phyloP scores from a whole-genome alignment of 2,797 vertebrate genomes.

The Scleropages formosus region DNA sequence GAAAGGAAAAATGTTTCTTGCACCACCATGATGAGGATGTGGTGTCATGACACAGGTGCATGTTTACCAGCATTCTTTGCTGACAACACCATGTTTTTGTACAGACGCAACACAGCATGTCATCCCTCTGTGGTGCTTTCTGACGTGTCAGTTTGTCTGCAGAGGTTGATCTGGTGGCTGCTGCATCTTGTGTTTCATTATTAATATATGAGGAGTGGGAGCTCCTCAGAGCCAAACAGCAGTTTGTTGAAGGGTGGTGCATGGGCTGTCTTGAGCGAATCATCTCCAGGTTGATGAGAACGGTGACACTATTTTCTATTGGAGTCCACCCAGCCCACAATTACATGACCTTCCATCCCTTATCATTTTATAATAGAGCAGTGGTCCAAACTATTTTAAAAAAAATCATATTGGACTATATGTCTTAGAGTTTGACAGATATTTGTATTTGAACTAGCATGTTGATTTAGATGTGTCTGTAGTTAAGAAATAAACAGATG shows the following conservation, averaged over 20 bases:
- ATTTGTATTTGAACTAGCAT: no score
- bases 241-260: not conserved
- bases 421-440: no score
- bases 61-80: slow-evolving; percentile 9
- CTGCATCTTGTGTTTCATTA: not conserved
- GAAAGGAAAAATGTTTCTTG: not conserved
- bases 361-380: no score
- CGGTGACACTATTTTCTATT: slow-evolving; percentile 42
- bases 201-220: slow-evolving; percentile 18
- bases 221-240: not conserved
- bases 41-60: not conserved
- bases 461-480: no score
- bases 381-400: no score
- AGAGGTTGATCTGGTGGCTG: not conserved
- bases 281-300: slow-evolving; percentile 36
- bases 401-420: no score
- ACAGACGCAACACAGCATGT: not conserved
- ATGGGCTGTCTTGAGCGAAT: slow-evolving; percentile 38
- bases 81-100: slow-evolving; percentile 9
- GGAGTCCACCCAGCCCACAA: slow-evolving; percentile 48
- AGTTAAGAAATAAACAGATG: no score
- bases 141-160: not conserved
- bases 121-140: not conserved
- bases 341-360: not conserved
- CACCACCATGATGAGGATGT: not conserved